Percentiles rank a stretch among this genome's conserved stretches.
Evolutionary conservation across 1,140 invertebrate species (phyloP).

Genomic region (Triops longicaudatus): DNA sequence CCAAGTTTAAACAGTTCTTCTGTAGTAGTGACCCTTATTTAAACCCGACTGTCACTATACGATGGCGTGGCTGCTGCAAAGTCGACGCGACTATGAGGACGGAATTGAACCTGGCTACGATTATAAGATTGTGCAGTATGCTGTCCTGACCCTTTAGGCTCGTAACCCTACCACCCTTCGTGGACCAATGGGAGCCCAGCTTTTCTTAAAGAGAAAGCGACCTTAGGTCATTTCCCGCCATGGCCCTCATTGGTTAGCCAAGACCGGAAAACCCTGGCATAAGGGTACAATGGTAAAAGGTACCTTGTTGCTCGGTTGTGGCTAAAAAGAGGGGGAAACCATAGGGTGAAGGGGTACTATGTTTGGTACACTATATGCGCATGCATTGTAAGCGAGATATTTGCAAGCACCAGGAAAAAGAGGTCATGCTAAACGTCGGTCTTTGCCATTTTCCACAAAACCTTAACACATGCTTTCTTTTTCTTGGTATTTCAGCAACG

Average conservation of each 20-base stretch:
- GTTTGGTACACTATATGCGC: not conserved
- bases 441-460: conserved; percentile 12
- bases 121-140: conserved; percentile 1
- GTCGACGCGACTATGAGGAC: not conserved
- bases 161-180: not conserved
- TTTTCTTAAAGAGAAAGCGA: not conserved
- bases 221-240: conserved; percentile 14
- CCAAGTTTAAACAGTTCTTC: not conserved
- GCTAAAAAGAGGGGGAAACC: not conserved
- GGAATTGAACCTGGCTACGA: not conserved
- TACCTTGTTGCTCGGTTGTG: not conserved
- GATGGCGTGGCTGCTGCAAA: not conserved
- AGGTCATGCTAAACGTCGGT: conserved; percentile 1
- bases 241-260: conserved; percentile 11
- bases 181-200: not conserved
- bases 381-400: not conserved
- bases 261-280: conserved; percentile 9
- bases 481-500: not conserved
- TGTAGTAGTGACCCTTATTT: conserved; percentile 12
- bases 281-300: not conserved
- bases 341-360: not conserved
- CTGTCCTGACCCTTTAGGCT: not conserved
- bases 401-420: not conserved
- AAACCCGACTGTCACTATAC: not conserved
- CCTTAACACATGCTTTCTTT: conserved; percentile 8